Evolutionary conservation across 2,113 vertebrate species (phyloP).

Genomic region (Centropus bengalensis): DNA sequence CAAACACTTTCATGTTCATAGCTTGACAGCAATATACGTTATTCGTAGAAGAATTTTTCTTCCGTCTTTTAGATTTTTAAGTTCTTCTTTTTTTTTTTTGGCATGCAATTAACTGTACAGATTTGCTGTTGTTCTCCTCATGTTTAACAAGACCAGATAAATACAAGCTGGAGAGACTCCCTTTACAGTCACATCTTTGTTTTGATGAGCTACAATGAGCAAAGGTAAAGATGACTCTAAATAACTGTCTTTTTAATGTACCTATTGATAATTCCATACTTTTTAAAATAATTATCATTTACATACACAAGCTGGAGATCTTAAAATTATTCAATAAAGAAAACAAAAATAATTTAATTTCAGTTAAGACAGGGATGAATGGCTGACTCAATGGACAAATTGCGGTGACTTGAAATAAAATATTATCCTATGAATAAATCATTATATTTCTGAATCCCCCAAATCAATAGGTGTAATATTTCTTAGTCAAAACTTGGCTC

Average conservation of each 20-base stretch:
- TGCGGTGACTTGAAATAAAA: not conserved
- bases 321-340: not conserved
- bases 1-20: not conserved
- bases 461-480: not conserved
- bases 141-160: not conserved
- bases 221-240: not conserved
- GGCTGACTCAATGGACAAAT: not conserved
- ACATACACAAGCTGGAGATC: not conserved
- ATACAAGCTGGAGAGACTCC: not conserved
- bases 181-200: not conserved
- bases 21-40: not conserved
- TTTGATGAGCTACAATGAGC: not conserved
- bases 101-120: not conserved
- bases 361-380: not conserved
- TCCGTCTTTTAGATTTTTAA: not conserved
- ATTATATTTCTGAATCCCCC: not conserved
- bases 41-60: not conserved
- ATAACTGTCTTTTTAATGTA: not conserved
- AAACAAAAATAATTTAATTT: not conserved
- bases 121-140: not conserved
- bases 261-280: not conserved
- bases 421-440: not conserved
- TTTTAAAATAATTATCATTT: not conserved
- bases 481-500: not conserved
- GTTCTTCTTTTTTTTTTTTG: not conserved